Conservation (phyloP, 1,140 invertebrate species). For the Trinorchestia longiramus region DNA sequence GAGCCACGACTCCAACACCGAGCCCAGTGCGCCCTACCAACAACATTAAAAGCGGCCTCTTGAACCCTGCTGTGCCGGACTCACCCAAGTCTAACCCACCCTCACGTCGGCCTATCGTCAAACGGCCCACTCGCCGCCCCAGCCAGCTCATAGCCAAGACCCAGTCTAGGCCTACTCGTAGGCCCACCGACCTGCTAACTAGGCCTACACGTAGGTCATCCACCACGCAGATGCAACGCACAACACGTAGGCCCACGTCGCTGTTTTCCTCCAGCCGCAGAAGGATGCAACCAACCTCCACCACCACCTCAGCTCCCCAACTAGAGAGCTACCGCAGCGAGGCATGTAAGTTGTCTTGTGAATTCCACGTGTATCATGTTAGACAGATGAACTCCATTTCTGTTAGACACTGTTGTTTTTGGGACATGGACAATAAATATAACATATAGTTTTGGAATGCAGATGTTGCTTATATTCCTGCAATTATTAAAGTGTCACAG, state of each 20-base stretch:
- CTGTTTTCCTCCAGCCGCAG: slow-evolving; percentile 1
- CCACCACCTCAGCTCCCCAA: background rate
- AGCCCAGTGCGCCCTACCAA: background rate
- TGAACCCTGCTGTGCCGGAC: background rate
- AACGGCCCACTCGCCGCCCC: background rate
- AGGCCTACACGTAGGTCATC: background rate
- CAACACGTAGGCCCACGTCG: background rate
- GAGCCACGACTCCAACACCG: background rate
- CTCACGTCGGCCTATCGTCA: background rate
- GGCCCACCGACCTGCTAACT: background rate
- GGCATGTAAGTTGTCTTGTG: background rate
- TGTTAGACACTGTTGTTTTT: too few relatives aligned
- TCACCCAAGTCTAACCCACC: background rate
- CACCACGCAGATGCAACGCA: background rate
- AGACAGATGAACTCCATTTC: too few relatives aligned
- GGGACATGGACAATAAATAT: too few relatives aligned
- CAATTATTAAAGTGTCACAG: too few relatives aligned
- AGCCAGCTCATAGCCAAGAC: background rate
- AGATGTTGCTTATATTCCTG: too few relatives aligned
- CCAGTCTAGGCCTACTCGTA: background rate
- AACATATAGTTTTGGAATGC: too few relatives aligned
- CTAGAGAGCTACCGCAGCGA: background rate
- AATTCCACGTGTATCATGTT: background rate
- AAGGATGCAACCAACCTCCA: background rate
- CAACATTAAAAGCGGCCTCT: background rate